Conservation (phyloP, 2,888 invertebrate species). For the Tinea pellionella region DNA sequence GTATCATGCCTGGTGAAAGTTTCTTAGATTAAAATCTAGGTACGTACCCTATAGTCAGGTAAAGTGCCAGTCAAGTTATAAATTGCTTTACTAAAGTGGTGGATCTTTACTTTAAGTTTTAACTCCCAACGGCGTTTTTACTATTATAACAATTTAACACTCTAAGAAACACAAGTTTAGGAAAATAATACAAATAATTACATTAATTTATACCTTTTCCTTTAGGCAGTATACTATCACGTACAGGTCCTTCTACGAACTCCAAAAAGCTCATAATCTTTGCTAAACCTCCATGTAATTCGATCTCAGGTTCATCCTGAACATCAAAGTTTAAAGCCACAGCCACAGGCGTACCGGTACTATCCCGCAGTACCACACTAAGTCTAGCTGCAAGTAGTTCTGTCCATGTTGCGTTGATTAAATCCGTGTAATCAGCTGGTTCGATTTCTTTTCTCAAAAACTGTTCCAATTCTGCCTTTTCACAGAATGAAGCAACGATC, state of each 20-base stretch:
- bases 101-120: no score
- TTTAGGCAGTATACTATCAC: constrained; percentile 60
- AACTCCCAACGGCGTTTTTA: no score
- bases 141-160: no score
- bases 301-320: constrained; percentile 81
- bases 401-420: constrained; percentile 78
- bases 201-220: constrained; percentile 58
- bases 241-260: constrained; percentile 78
- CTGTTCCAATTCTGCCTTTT: constrained; percentile 86
- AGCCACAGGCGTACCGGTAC: constrained; percentile 67
- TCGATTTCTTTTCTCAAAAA: constrained; percentile 79
- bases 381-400: constrained; percentile 76
- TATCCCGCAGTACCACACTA: constrained; percentile 76
- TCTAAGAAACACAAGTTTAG: no score
- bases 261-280: constrained; percentile 85
- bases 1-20: constrained; percentile 48
- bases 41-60: no score
- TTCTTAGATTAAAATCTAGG: no score
- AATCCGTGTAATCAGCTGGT: constrained; percentile 74
- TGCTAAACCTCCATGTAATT: constrained; percentile 74
- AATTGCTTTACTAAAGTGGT: no score
- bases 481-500: constrained; percentile 86
- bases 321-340: constrained; percentile 86
- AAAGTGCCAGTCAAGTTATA: no score
- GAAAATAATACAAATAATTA: no score